phyloP scores from a whole-genome alignment of 2,888 invertebrate genomes.

The Drosophila histrio region DNA sequence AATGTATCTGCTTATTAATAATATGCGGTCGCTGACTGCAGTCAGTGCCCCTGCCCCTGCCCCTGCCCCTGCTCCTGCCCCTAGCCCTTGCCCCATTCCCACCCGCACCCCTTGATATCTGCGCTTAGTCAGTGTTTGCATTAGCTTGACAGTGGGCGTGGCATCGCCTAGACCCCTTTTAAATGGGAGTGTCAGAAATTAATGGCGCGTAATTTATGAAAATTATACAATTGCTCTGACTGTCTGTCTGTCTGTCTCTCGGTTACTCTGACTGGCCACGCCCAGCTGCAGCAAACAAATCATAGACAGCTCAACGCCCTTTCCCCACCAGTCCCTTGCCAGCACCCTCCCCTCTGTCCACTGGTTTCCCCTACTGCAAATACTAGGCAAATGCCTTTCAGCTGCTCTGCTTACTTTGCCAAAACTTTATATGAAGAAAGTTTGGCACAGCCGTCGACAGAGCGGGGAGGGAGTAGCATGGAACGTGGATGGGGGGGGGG shows the following conservation, averaged over 20 bases:
- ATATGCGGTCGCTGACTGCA: conserved; percentile 51
- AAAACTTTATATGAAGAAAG: conserved; percentile 77
- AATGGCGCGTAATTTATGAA: conserved; percentile 76
- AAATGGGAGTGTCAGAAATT: conserved; percentile 55
- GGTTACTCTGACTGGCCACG: conserved; percentile 12
- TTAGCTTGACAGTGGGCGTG: conserved; percentile 47
- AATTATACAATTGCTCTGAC: conserved; percentile 71
- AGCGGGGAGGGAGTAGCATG: neutral
- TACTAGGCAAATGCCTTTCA: conserved; percentile 60
- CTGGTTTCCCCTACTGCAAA: neutral
- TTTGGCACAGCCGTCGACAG: conserved; percentile 57
- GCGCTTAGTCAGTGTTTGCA: conserved; percentile 44
- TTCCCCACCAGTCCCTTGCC: neutral
- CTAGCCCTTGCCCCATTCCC: neutral
- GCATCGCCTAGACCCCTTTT: neutral
- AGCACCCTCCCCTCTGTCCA: too few species aligned
- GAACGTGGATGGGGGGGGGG: neutral
- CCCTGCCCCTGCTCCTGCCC: neutral
- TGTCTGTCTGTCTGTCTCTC: neutral
- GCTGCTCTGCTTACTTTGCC: conserved; percentile 72
- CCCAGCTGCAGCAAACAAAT: conserved; percentile 53
- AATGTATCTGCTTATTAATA: conserved; percentile 65
- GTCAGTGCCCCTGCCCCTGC: neutral
- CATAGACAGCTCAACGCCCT: conserved; percentile 33
- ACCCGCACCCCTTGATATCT: neutral